These are phyloP conservation scores for Metalampra italica DNA, from an alignment of 2,888 invertebrate species.

Conservation along the genomic window DNA sequence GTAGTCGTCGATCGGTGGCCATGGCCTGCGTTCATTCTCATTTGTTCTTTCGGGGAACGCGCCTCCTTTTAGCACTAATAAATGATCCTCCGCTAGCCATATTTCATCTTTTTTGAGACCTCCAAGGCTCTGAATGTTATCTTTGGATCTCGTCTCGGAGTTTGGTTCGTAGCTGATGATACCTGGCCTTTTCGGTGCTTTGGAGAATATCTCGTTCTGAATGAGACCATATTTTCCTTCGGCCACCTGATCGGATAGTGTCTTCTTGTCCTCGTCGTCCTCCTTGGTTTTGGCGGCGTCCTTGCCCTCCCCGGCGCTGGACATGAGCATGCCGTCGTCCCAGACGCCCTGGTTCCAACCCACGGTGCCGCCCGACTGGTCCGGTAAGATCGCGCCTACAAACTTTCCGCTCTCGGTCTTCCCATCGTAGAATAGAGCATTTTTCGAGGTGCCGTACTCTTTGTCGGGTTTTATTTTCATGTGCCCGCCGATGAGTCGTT, in stretches of 20 bases:
- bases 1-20: slow-evolving; percentile 92
- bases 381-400: slow-evolving; percentile 56
- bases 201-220: slow-evolving; percentile 88
- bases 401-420: slow-evolving; percentile 66
- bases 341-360: slow-evolving; percentile 78
- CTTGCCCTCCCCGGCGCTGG: slow-evolving; percentile 84
- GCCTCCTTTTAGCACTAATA: slow-evolving; percentile 90
- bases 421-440: slow-evolving; percentile 52
- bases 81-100: slow-evolving; percentile 93
- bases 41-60: slow-evolving; percentile 79
- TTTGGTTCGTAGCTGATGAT: slow-evolving; percentile 90
- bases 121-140: slow-evolving; percentile 88
- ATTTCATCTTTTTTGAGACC: slow-evolving; percentile 91
- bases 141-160: slow-evolving; percentile 86
- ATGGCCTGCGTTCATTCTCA: slow-evolving; percentile 69
- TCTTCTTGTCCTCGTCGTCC: slow-evolving; percentile 87
- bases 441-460: slow-evolving; percentile 61
- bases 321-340: slow-evolving; percentile 83
- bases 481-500: slow-evolving; percentile 84
- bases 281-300: slow-evolving; percentile 63
- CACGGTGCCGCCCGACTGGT: slow-evolving; percentile 70
- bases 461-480: slow-evolving; percentile 71
- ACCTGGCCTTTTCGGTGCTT: slow-evolving; percentile 85
- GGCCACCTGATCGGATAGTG: slow-evolving; percentile 91
- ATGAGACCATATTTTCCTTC: slow-evolving; percentile 94